Evolutionary conservation across 2,113 vertebrate species (phyloP).

Genomic region (Ondatra zibethicus): DNA sequence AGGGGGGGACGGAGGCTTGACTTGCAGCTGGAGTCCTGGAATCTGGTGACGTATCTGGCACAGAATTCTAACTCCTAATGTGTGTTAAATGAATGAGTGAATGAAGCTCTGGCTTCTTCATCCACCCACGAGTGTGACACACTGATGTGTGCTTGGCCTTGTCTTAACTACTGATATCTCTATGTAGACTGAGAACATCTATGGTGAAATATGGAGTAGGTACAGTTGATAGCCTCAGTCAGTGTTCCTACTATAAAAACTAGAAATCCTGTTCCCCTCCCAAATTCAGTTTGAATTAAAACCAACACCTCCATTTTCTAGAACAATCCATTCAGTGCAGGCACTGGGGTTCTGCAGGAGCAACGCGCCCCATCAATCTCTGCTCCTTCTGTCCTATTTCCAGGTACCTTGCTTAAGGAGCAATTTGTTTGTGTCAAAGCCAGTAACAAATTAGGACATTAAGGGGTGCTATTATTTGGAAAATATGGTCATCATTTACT

Average conservation of each 20-base stretch:
- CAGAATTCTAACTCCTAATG: conserved; percentile 12
- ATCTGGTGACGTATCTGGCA: neutral
- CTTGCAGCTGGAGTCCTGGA: neutral
- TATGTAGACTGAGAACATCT: neutral
- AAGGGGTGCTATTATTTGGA: conserved; percentile 70
- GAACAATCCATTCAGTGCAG: conserved; percentile 58
- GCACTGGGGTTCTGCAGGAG: conserved; percentile 26
- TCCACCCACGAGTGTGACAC: neutral
- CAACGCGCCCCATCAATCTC: conserved; percentile 52
- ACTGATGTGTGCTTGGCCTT: neutral
- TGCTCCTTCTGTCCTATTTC: conserved; percentile 56
- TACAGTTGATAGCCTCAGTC: neutral
- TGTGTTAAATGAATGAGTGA: neutral
- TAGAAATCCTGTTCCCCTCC: neutral
- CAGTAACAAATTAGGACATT: conserved; percentile 74
- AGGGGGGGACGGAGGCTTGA: neutral
- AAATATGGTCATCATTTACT: conserved; percentile 61
- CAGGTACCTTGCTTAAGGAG: conserved; percentile 72
- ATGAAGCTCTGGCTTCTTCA: neutral
- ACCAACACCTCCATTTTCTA: conserved; percentile 39
- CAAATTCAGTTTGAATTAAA: conserved; percentile 59
- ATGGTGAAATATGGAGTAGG: neutral
- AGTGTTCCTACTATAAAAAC: neutral
- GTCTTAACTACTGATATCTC: neutral
- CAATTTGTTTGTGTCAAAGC: conserved; percentile 71